Base-by-base conservation (phyloP, 2,113 vertebrate species). In the Uria aalge region DNA sequence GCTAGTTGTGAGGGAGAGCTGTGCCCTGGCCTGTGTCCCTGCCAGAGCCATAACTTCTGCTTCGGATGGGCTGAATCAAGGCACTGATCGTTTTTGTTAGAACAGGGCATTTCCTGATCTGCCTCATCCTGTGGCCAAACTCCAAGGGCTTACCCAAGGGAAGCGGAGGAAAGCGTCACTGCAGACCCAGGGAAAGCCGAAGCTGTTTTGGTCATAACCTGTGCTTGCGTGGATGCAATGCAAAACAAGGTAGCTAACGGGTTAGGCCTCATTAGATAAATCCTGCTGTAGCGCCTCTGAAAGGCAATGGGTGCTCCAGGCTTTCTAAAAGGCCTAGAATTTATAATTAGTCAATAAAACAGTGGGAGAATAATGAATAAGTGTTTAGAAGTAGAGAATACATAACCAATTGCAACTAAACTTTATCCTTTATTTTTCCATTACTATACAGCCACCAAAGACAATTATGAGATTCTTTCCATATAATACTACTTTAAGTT, bases 231-330 rank as follows among this genome's bases (percentile, higher is more conserved):
- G 26, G 30, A 40, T 9, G 72, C 43, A 2, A 7, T 22, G 60
- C 41, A 8, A 6, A 41, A 41, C 43, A 2, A 5, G 36, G 30
- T 3, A 11, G 20, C 22, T 4, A 2, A 4, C 0, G 1, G 8
- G 14, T 32, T 14, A 8, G 52, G 62, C 20, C 56, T 48, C 20
- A 0, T 40, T 17, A 21, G 63, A 12, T 5, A 8, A 40, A 36
- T 10, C 30, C n/a, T 48, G 30, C 48, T 19, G 47, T 12, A 15
- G 30, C 2, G 1, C 18, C 48, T 32, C 57, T 43, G 50, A 29
- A 45, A 72, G 15, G 36, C 43, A 16, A 3, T 8, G 23, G 8
- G 8, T 16, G 18, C 38, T 52, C 11, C 3, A 21, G 22, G 30
- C 50, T 72, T 66, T 52, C 41, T 38, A 5, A 66, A 59, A 29